Conservation (phyloP, 2,113 vertebrate species). For the Ptychochromis oligacanthus region DNA sequence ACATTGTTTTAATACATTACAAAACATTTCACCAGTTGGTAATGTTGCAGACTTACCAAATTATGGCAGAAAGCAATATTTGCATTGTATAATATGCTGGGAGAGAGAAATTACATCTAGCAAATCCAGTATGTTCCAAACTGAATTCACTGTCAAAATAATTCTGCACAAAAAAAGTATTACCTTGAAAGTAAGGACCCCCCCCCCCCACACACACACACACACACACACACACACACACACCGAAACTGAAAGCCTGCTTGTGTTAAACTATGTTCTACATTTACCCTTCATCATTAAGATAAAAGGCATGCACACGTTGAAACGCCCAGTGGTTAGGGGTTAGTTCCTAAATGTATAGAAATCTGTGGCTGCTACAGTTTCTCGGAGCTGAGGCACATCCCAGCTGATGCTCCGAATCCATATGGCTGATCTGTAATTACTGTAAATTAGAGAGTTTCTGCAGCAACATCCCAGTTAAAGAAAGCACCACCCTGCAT, state of each 20-base stretch:
- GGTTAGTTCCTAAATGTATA: slow-evolving; percentile 54
- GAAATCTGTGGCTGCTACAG: slow-evolving; percentile 26
- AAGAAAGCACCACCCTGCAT: slow-evolving; percentile 54
- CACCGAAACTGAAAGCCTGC: slow-evolving; percentile 4
- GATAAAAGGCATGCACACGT: slow-evolving; percentile 18
- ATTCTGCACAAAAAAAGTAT: background rate
- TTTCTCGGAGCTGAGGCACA: slow-evolving; percentile 16
- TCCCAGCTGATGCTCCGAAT: slow-evolving; percentile 50
- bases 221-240: too few relatives aligned
- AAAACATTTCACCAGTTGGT: background rate
- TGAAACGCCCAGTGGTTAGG: slow-evolving; percentile 61
- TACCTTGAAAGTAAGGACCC: slow-evolving; percentile 2
- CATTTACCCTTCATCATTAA: slow-evolving; percentile 40
- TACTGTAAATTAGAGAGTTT: slow-evolving; percentile 70
- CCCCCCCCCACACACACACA: too few relatives aligned
- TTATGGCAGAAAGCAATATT: too few relatives aligned
- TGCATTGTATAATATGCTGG: background rate
- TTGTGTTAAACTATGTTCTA: slow-evolving; percentile 36
- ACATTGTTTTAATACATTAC: background rate
- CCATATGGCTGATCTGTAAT: slow-evolving; percentile 70
- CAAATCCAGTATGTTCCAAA: background rate
- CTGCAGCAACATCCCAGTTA: slow-evolving; percentile 22
- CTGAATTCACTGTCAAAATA: background rate
- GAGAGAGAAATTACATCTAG: background rate
- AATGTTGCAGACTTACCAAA: too few relatives aligned